Evolutionary conservation across 2,888 invertebrate species (phyloP).

Genomic region (Leptinotarsa haldemani): DNA sequence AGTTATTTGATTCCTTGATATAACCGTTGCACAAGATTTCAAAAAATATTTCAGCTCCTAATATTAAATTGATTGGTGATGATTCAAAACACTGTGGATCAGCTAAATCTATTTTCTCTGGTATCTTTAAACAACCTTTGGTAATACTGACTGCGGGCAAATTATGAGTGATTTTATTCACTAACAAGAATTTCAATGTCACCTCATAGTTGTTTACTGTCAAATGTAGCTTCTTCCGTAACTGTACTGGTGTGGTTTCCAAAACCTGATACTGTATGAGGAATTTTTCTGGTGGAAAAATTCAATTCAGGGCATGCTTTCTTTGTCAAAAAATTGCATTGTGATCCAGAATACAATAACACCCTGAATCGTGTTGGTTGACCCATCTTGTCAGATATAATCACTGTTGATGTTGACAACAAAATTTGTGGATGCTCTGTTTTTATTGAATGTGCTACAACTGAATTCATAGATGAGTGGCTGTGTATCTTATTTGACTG

Average conservation of each 20-base stretch:
- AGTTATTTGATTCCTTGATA: neutral
- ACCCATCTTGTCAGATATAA: neutral
- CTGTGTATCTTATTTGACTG: neutral
- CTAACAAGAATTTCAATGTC: too few relatives aligned
- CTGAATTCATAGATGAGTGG: neutral
- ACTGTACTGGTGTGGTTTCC: neutral
- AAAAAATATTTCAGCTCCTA: slow-evolving; percentile 1
- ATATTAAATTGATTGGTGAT: too few relatives aligned
- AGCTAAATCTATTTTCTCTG: too few relatives aligned
- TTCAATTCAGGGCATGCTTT: neutral
- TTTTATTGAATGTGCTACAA: neutral
- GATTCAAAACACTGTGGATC: too few relatives aligned
- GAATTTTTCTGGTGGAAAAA: too few relatives aligned
- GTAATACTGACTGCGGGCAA: too few relatives aligned
- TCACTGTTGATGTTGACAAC: neutral
- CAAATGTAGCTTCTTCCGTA: neutral
- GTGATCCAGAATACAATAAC: neutral
- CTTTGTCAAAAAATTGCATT: neutral
- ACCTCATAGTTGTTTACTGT: too few relatives aligned
- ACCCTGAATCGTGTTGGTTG: neutral
- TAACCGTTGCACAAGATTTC: neutral
- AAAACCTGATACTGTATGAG: neutral
- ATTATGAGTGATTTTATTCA: too few relatives aligned
- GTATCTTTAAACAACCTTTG: too few relatives aligned
- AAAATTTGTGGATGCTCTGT: neutral